Evolutionary conservation across 2,113 vertebrate species (phyloP), one percentile per base, ranked within the genome.

Genomic region (Chelonoidis abingdonii): DNA sequence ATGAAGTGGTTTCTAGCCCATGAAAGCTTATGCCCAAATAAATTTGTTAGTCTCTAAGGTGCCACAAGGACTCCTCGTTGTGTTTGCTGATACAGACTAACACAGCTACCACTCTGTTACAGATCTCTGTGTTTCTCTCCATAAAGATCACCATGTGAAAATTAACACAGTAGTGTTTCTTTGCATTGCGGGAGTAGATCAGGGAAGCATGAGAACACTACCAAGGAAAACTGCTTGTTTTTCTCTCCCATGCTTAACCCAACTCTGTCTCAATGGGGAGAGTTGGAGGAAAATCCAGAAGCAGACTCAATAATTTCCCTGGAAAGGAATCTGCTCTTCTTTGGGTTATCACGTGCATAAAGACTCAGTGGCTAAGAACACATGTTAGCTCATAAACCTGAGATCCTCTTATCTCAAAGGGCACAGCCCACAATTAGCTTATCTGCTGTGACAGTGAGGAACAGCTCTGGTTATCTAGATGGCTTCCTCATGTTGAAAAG

Each of bases 381-480:
- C 95, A 96, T 97, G 97, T 98, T 97, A 84, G 65, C 93, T 97
- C 96, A 41, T 97, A 98, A 97, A 97, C 94, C 81, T 29, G 0
- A 87, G 95, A 95, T 97, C 91, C 92, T 80, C 96, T 97, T 98
- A 98, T 98, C 97, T 97, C 94, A 89, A 96, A 97, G 96, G 97
- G 96, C 97, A 97, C 92, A 95, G 97, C 97, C 94, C 84, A 96
- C 97, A 97, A 98, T 98, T 97, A 98, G 96, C 97, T 98, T 98
- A 98, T 98, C 97, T 96, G 92, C 94, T 94, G 90, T 88, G 95
- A 94, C 96, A 98, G 97, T 96, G 96, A 96, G 92, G 91, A 97
- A 96, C 35, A 3, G 96, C 96, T 93, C 86, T 85, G 83, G 92
- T 96, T 96, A 97, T 97, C 97, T 97, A 93, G 86, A 94, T 96